Conservation (phyloP, 2,888 invertebrate species). For the Ormia ochracea region DNA sequence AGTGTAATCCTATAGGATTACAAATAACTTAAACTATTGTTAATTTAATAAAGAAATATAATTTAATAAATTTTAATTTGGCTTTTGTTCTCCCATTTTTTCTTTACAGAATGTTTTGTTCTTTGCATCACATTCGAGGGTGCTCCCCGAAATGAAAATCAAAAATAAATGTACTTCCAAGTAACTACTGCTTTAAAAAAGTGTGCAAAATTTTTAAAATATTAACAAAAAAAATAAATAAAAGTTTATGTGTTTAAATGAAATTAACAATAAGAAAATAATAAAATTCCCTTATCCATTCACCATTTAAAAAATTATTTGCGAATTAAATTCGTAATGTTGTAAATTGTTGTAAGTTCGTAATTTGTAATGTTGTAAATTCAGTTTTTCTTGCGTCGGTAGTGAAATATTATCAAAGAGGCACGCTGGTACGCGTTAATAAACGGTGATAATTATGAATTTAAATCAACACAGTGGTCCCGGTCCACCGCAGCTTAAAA, state of each 20-base stretch:
- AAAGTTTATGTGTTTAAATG: not conserved
- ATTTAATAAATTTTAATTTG: slow-evolving; percentile 34
- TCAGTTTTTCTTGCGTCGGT: slow-evolving; percentile 33
- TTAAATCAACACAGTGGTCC: slow-evolving; percentile 77
- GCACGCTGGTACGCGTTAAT: slow-evolving; percentile 63
- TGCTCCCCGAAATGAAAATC: slow-evolving; percentile 1
- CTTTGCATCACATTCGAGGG: not conserved
- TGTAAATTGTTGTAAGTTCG: too few relatives aligned
- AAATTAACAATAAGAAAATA: not conserved
- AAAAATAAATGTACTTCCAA: not conserved
- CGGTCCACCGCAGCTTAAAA: slow-evolving; percentile 70
- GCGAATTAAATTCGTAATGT: not conserved
- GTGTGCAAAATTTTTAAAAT: not conserved
- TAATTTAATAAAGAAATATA: not conserved
- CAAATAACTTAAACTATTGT: too few relatives aligned
- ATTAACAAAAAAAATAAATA: not conserved
- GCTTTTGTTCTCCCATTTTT: slow-evolving; percentile 1
- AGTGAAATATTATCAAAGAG: slow-evolving; percentile 32
- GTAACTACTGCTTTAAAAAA: not conserved
- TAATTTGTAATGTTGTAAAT: not conserved
- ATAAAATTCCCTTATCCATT: not conserved
- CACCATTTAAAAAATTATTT: not conserved
- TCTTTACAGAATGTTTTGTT: slow-evolving; percentile 32
- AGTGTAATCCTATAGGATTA: too few relatives aligned
- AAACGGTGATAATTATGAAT: slow-evolving; percentile 76